These are phyloP conservation scores for Limonius californicus DNA, from an alignment of 1,140 invertebrate genomes.

Conservation along the genomic window DNA sequence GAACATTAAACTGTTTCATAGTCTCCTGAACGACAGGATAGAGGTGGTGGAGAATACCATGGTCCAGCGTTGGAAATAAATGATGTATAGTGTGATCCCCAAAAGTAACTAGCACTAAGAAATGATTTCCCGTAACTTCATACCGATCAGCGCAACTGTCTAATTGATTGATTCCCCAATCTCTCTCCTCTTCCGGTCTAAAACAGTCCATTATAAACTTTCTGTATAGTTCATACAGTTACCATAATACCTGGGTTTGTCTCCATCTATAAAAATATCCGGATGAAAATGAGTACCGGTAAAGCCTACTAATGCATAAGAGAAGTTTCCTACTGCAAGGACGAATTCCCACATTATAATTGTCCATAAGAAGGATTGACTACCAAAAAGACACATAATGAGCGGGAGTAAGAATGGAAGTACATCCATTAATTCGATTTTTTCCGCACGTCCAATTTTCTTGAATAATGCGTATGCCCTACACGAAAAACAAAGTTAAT, in stretches of 20 bases:
- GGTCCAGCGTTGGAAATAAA: constrained; percentile 70
- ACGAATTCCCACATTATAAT: constrained; percentile 58
- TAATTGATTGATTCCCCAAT: constrained; percentile 76
- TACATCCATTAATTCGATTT: constrained; percentile 21
- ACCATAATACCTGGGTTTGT: constrained; percentile 51
- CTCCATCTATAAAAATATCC: constrained; percentile 79
- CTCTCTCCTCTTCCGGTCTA: constrained; percentile 44
- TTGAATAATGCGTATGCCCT: too few species aligned
- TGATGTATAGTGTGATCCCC: constrained; percentile 78
- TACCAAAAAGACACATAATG: constrained; percentile 50
- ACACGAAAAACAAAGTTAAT: neutral
- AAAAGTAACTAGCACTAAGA: constrained; percentile 66
- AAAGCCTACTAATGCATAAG: constrained; percentile 63
- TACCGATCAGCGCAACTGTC: constrained; percentile 69
- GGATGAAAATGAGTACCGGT: constrained; percentile 81
- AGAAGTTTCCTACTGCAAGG: constrained; percentile 55
- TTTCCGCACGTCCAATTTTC: too few species aligned
- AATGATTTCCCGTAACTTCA: constrained; percentile 63
- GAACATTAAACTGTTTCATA: constrained; percentile 64
- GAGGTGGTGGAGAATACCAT: constrained; percentile 62
- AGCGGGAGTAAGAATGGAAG: constrained; percentile 51
- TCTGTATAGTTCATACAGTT: neutral
- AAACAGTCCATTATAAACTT: neutral
- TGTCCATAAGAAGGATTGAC: constrained; percentile 39
- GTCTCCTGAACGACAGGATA: constrained; percentile 63